Base-by-base conservation (phyloP, 2,888 invertebrate genomes). In the Clepsis dumicolana region DNA sequence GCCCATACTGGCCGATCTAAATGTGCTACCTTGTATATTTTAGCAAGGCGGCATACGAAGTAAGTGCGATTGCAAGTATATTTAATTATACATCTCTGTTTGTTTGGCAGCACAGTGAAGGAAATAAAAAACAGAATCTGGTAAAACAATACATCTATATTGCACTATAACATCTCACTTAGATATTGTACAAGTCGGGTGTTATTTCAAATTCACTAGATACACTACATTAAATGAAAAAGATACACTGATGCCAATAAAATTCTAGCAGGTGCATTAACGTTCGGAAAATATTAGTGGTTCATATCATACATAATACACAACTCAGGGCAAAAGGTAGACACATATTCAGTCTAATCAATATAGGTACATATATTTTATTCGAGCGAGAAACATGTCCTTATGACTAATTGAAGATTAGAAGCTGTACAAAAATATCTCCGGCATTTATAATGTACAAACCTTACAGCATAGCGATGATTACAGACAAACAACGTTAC, bases 131-230 rank as follows among this genome's bases (percentile, higher is more conserved):
- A 83, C 84, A 84, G 81, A 72, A 75, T 16, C 41, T 66, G 53
- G 66, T 87, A 87, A 91, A 91, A 91, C 92, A 91, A 86, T 93
- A 92, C 90, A 87, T 92, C 91, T 93, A 92, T 92, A 92, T 93
- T 93, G 92, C 92, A 93, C 91, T 92, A 90, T 92, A 93, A 93
- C 92, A 91, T 93, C 87, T 92, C 90, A 90, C 88, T 89, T 87
- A 87, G 64, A 79, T 89, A 87, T 89, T 91, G 87, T 92, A 92
- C 88, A 92, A 90, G 86, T 86, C 82, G 87, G 87, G 85, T 88
- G 81, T 86, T 57, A 56, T 54, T 62, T 67, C 27, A 69, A 67
- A 70, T 65, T 61, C 29, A 59, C 63, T 63, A 64, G 59, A 70
- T 70, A 64, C 61, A 63, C 54, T 44, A 70, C 65, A 72, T 70